Evolutionary conservation across 2,113 vertebrate genomes (phyloP).

Genomic region (Ellobius talpinus): DNA sequence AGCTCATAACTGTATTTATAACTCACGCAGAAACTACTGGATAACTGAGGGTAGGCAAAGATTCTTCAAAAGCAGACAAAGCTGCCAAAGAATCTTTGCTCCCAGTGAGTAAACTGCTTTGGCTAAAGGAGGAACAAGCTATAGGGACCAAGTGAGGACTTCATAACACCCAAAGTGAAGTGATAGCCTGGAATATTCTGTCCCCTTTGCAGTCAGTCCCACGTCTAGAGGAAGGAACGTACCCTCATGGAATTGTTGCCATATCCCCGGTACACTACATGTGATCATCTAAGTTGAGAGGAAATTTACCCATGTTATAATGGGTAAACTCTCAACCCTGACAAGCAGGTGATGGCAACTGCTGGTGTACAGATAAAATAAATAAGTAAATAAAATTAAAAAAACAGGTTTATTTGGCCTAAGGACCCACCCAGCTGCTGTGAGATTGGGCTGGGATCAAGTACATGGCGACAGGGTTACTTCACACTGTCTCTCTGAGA

Average conservation of each 20-base stretch:
- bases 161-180: neutral
- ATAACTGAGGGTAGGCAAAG: neutral
- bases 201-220: neutral
- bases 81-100: neutral
- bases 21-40: neutral
- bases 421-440: neutral
- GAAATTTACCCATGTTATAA: neutral
- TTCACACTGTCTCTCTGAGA: neutral
- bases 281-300: neutral
- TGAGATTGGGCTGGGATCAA: neutral
- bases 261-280: accelerated
- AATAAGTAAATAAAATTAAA: neutral
- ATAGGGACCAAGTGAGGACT: neutral
- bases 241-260: neutral
- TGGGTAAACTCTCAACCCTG: neutral
- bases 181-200: neutral
- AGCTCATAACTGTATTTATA: neutral
- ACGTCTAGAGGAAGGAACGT: neutral
- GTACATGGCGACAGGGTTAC: neutral
- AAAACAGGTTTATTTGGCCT: neutral
- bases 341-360: too few species aligned
- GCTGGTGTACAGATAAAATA: too few species aligned
- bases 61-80: neutral
- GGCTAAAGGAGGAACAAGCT: neutral
- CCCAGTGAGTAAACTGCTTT: neutral